Evolutionary conservation across 2,888 invertebrate species (phyloP), one percentile per base, ranked within the genome.

Genomic region (Fragum sueziense): DNA sequence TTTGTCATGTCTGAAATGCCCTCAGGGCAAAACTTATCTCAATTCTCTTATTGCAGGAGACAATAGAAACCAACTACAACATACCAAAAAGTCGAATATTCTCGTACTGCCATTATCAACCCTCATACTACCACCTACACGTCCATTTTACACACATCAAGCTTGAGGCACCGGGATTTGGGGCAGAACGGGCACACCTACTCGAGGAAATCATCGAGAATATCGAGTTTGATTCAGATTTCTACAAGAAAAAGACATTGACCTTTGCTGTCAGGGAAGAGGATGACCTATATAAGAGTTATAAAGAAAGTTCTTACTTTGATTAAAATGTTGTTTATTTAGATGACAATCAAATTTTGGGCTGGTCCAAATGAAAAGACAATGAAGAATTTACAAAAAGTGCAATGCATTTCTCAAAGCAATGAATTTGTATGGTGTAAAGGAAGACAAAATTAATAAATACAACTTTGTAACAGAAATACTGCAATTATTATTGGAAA

Each of bases 51-150:
- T 88, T 88, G 34, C 90, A 96, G 96, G 94, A 95, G 92, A 95
- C 95, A 2, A 97, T 99, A 77, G 91, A 95, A 68, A 95, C 96
- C 41, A 97, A 96, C 89, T 99, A 96, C 93, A 95, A 95, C 20
- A 88, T 99, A 0, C 93, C 95, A 3, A 93, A 94, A 22, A 88
- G 89, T 79, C 92, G 97, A 90, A 93, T 99, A 33, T 95, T 98
- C 31, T 95, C 97, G 80, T 99, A 97, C 93, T 93, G 99, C 0
- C 99, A 99, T 93, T 99, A 99, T 93, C 98, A 98, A 90, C 99
- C 99, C 0, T 97, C 98, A 0, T 99, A 98, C 94, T 99, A 98
- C 93, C 98, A 99, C 92, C 94, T 99, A 0, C 99, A 99, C 92
- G 95, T 99, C 0, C 99, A 99, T 93, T 97, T 98, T 90, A 97